Evolutionary conservation across 2,888 invertebrate species (phyloP).

Genomic region (Psococerastis gibbosa): DNA sequence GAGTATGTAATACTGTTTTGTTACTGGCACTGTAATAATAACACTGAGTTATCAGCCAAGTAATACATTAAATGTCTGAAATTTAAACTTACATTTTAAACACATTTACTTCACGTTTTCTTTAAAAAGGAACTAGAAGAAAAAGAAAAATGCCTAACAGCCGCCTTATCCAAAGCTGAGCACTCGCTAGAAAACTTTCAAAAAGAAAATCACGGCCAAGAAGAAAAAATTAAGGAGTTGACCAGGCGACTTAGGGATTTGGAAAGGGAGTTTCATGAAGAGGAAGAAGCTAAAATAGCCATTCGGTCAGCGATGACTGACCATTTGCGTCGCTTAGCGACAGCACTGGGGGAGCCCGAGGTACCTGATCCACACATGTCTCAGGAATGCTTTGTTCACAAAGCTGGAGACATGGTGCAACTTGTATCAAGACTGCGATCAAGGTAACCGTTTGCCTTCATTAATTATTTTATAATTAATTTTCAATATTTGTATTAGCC

Average conservation of each 20-base stretch:
- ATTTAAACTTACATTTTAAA: no score
- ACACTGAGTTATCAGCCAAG: no score
- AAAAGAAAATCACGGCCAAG: conserved; percentile 49
- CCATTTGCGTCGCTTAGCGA: conserved; percentile 47
- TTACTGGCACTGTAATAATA: no score
- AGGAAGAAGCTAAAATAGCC: conserved; percentile 57
- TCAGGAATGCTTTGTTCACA: conserved; percentile 47
- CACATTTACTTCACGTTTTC: no score
- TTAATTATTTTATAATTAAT: no score
- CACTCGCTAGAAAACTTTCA: conserved; percentile 53
- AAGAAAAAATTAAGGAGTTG: conserved; percentile 57
- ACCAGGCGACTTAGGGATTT: conserved; percentile 52
- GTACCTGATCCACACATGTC: conserved; percentile 32
- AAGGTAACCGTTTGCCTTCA: background rate
- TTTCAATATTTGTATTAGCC: no score
- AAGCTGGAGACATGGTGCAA: conserved; percentile 58
- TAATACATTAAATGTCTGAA: no score
- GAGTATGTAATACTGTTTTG: no score
- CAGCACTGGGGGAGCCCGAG: conserved; percentile 43
- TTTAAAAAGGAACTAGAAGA: conserved; percentile 58
- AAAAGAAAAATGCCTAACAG: conserved; percentile 48
- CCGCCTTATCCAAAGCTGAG: conserved; percentile 41
- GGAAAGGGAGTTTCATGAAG: conserved; percentile 49
- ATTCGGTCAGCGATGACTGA: conserved; percentile 47
- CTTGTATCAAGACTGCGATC: conserved; percentile 23